These are phyloP conservation scores for Agrotis ipsilon DNA, from an alignment of 2,888 invertebrate genomes.

Conservation along the genomic window DNA sequence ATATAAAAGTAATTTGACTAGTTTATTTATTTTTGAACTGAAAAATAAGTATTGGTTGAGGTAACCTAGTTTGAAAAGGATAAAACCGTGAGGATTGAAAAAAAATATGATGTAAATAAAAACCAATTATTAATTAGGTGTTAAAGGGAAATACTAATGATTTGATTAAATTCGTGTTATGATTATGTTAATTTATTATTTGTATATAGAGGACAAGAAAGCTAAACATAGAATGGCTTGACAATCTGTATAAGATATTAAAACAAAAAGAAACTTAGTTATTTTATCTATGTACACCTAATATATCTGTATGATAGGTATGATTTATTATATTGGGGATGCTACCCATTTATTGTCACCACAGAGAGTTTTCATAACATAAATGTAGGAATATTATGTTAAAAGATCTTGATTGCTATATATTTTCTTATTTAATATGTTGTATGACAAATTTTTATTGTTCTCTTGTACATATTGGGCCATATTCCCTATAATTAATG, in stretches of 20 bases:
- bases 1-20: constrained; percentile 46
- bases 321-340: background rate
- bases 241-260: constrained; percentile 15
- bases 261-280: constrained; percentile 15
- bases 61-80: constrained; percentile 35
- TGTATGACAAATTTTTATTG: constrained; percentile 39
- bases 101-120: constrained; percentile 57
- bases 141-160: constrained; percentile 52
- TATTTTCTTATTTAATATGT: constrained; percentile 50
- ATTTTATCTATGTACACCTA: constrained; percentile 1
- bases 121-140: constrained; percentile 45
- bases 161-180: constrained; percentile 57
- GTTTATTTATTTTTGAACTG: constrained; percentile 57
- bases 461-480: constrained; percentile 61
- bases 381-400: constrained; percentile 12
- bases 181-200: constrained; percentile 64
- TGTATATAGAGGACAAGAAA: constrained; percentile 58
- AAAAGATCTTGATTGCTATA: constrained; percentile 45
- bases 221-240: constrained; percentile 9
- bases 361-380: constrained; percentile 2
- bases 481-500: constrained; percentile 41
- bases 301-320: background rate
- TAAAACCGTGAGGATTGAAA: constrained; percentile 30
- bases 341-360: constrained; percentile 5
- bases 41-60: constrained; percentile 26